phyloP scores from a whole-genome alignment of 2,888 invertebrate species.

The Choristoneura rosaceana region DNA sequence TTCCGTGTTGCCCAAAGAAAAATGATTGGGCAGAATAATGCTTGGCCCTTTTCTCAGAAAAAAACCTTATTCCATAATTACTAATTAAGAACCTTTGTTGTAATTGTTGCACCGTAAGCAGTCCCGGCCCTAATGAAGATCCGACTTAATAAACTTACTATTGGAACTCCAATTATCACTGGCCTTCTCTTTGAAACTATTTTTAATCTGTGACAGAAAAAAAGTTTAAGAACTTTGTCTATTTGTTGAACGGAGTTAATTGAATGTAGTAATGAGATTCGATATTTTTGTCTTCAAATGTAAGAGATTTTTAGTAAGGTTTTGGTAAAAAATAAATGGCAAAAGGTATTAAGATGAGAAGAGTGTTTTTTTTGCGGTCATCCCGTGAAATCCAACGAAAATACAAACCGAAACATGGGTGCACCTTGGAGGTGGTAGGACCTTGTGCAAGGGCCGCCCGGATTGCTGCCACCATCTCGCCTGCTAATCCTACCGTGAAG shows the following conservation, averaged over 20 bases:
- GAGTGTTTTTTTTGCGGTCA: too few species aligned
- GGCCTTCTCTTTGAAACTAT: slow-evolving; percentile 4
- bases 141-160: slow-evolving; percentile 4
- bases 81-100: slow-evolving; percentile 29
- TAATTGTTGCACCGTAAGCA: slow-evolving; percentile 11
- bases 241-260: background rate
- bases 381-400: too few species aligned
- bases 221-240: background rate
- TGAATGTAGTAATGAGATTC: too few species aligned
- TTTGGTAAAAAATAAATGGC: too few species aligned
- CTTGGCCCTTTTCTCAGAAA: background rate
- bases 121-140: background rate
- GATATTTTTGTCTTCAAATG: too few species aligned
- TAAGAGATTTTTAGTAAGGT: too few species aligned
- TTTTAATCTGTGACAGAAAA: slow-evolving; percentile 4
- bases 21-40: background rate
- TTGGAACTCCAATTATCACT: slow-evolving; percentile 5
- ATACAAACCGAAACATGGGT: too few species aligned
- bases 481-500: too few species aligned
- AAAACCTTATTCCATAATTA: slow-evolving; percentile 19
- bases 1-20: background rate
- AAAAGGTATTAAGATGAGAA: too few species aligned
- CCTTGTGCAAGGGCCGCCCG: too few species aligned
- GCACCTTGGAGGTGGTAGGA: too few species aligned
- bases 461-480: too few species aligned